These are phyloP conservation scores for Scalopus aquaticus DNA, from an alignment of 2,113 vertebrate species.

Conservation along the genomic window DNA sequence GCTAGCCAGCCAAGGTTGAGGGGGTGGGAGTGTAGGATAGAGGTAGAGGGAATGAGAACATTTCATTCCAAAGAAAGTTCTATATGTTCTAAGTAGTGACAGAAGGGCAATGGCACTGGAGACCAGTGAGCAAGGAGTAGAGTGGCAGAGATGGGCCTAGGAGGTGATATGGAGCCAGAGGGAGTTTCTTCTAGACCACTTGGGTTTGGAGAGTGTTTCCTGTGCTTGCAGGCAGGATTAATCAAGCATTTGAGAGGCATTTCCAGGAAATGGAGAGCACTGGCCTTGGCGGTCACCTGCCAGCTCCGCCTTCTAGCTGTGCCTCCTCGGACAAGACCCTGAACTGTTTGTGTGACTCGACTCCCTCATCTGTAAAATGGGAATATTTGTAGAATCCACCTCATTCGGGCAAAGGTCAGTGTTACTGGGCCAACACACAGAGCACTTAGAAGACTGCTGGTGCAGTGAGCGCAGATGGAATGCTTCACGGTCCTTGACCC, in stretches of 20 bases:
- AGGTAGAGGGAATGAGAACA: background rate
- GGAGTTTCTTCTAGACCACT: no score
- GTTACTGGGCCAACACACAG: background rate
- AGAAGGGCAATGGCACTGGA: background rate
- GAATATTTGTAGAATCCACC: no score
- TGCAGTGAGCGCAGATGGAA: no score
- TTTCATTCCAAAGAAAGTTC: background rate
- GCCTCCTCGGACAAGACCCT: background rate
- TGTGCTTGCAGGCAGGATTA: accelerated
- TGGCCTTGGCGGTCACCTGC: background rate
- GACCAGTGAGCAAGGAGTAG: background rate
- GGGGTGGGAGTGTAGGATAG: background rate
- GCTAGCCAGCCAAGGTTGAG: background rate
- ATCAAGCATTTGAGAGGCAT: background rate
- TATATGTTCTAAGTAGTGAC: background rate
- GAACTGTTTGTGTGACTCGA: background rate
- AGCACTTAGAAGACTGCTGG: background rate
- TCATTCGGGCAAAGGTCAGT: background rate
- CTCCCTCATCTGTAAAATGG: background rate
- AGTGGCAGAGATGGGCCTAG: background rate
- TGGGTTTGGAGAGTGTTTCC: background rate
- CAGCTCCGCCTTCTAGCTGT: background rate
- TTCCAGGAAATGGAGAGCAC: accelerated
- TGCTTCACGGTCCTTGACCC: background rate
- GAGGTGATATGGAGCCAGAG: background rate